Conservation (phyloP, 2,888 invertebrate genomes). For the Leucophenga maculata region DNA sequence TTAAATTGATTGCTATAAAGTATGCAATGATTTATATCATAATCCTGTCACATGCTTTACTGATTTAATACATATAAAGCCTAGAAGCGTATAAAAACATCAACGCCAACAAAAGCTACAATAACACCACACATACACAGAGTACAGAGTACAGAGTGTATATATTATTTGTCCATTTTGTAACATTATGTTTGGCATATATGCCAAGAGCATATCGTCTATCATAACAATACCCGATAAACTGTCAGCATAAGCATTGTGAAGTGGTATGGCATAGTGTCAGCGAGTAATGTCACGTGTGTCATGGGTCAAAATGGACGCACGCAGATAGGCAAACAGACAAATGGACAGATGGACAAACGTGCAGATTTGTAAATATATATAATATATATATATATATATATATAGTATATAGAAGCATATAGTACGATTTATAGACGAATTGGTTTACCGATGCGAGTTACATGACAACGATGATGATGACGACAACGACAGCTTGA, state of each 20-base stretch:
- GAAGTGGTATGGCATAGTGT: not conserved
- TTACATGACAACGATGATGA: no score
- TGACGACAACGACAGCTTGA: slow-evolving; percentile 2
- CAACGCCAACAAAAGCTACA: not conserved
- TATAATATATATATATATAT: not conserved
- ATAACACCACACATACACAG: not conserved
- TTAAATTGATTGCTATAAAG: slow-evolving; percentile 47
- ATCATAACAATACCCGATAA: not conserved
- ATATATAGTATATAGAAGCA: not conserved
- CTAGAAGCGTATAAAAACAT: slow-evolving; percentile 30
- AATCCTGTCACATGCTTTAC: slow-evolving; percentile 61
- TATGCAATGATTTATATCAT: slow-evolving; percentile 61
- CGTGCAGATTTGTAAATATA: not conserved
- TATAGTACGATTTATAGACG: no score
- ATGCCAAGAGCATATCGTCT: slow-evolving; percentile 41
- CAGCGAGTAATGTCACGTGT: slow-evolving; percentile 47
- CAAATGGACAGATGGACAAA: not conserved
- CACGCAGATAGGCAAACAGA: not conserved
- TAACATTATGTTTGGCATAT: slow-evolving; percentile 31
- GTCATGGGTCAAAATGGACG: slow-evolving; percentile 37
- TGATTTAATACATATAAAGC: slow-evolving; percentile 59
- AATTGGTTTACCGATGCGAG: no score
- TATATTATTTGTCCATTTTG: slow-evolving; percentile 43
- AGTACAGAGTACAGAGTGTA: no score
- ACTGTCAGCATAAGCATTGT: not conserved